Evolutionary conservation across 2,797 vertebrate species (phyloP).

Genomic region (Mus spretus): DNA sequence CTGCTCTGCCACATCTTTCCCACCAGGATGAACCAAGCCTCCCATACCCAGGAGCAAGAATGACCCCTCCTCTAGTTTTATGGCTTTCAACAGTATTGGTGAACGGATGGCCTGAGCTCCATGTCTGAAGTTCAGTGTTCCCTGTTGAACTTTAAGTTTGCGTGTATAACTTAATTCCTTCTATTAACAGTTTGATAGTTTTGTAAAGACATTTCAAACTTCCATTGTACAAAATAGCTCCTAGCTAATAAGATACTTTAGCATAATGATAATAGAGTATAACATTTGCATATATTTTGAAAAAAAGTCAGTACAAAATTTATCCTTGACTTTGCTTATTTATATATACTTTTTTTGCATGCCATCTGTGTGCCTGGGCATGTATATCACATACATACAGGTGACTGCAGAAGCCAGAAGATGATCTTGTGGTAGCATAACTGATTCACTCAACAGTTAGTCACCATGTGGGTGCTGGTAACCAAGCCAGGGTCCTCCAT

Average conservation of each 20-base stretch:
- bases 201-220: slow-evolving; percentile 10
- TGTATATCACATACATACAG: neutral
- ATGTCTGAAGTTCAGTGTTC: neutral
- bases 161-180: neutral
- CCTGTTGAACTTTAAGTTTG: neutral
- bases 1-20: neutral
- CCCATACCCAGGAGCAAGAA: neutral
- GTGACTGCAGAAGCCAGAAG: neutral
- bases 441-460: neutral
- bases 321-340: neutral
- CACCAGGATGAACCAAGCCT: neutral
- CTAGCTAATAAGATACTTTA: slow-evolving; percentile 35
- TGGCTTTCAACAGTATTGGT: neutral
- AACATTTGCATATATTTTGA: neutral
- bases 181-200: neutral
- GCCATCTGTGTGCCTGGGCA: neutral
- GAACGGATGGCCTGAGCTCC: neutral
- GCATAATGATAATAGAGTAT: neutral
- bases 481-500: neutral
- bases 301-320: neutral
- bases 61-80: neutral
- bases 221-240: neutral
- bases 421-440: neutral
- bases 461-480: neutral
- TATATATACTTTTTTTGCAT: neutral